These are phyloP conservation scores for Solen grandis DNA, from an alignment of 1,140 invertebrate species.

Conservation along the genomic window DNA sequence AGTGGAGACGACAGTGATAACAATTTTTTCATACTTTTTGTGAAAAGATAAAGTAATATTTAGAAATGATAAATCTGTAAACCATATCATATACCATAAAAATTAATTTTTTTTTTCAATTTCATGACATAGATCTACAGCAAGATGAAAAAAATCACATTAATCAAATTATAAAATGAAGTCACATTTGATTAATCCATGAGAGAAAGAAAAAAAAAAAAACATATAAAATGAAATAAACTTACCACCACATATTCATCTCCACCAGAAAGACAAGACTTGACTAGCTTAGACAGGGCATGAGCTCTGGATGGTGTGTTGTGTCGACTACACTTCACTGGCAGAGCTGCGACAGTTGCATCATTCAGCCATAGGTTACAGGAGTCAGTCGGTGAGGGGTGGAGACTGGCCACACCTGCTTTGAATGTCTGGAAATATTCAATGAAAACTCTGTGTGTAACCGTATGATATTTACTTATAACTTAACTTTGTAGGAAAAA, in stretches of 20 bases:
- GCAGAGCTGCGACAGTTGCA: constrained; percentile 88
- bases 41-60: no score
- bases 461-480: neutral
- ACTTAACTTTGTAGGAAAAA: neutral
- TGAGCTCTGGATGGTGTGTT: constrained; percentile 89
- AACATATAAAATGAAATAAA: constrained; percentile 53
- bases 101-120: no score
- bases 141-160: no score
- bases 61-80: no score
- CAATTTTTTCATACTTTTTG: no score
- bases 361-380: constrained; percentile 89
- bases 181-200: no score
- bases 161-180: no score
- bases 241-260: constrained; percentile 87
- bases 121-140: no score
- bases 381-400: constrained; percentile 87
- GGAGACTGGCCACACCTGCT: constrained; percentile 84
- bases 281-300: constrained; percentile 88
- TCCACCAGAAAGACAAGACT: constrained; percentile 85
- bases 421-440: constrained; percentile 84
- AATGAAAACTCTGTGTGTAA: neutral
- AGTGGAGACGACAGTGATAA: no score
- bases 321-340: constrained; percentile 89
- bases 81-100: no score
- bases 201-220: no score